These are phyloP conservation scores for Glareola pratincola DNA, from an alignment of 2,113 vertebrate species.

Conservation along the genomic window DNA sequence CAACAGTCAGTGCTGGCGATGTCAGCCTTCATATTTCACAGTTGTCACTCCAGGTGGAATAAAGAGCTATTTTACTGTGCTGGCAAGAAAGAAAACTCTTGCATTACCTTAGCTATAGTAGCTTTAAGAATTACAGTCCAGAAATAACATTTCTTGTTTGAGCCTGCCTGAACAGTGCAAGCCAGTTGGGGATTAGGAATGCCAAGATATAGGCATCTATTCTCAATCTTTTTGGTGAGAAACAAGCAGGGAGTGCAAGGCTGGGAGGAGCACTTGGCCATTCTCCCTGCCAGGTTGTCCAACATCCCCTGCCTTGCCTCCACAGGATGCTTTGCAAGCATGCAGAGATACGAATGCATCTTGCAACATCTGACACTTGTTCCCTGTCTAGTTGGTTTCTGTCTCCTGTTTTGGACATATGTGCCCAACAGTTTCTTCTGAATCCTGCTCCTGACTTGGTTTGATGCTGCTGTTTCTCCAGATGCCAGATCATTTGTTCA, in stretches of 20 bases:
- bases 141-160: neutral
- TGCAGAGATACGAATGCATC: neutral
- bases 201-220: neutral
- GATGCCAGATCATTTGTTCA: neutral
- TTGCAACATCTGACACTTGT: accelerated
- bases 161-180: neutral
- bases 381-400: neutral
- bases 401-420: neutral
- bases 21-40: neutral
- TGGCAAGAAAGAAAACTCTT: neutral
- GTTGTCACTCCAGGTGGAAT: neutral
- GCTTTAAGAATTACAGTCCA: neutral
- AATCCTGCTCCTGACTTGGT: neutral
- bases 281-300: neutral
- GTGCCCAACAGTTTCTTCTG: neutral
- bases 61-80: neutral
- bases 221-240: neutral
- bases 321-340: neutral
- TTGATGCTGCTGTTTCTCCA: neutral
- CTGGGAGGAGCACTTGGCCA: neutral
- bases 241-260: neutral
- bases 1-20: neutral
- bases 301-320: neutral
- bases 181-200: neutral
- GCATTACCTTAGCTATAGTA: neutral